A percentile compares a stretch with the other conserved stretches of the same genome.
Conservation (phyloP, 2,113 vertebrate species). For the Malurus melanocephalus region DNA sequence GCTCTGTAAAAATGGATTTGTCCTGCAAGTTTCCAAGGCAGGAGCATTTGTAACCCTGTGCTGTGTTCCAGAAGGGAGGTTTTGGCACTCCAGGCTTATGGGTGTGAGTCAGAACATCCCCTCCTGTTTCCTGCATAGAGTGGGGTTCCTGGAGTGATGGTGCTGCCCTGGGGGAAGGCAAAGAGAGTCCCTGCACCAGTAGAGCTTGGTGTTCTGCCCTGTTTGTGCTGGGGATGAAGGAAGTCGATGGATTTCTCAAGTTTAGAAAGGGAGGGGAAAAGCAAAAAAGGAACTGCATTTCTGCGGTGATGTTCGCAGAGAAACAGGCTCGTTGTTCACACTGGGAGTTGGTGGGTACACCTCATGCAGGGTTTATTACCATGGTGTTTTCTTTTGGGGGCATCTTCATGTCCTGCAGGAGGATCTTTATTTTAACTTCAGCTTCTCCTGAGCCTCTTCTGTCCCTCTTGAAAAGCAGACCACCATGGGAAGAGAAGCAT, state of each 20-base stretch:
- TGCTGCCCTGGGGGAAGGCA: background rate
- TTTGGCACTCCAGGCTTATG: background rate
- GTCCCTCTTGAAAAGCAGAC: background rate
- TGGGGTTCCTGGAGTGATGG: background rate
- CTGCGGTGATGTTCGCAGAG: rapidly evolving
- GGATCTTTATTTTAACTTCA: background rate
- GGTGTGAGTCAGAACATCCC: background rate
- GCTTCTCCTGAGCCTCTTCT: background rate
- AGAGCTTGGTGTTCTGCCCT: rapidly evolving
- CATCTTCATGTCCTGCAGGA: background rate
- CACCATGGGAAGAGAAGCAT: background rate
- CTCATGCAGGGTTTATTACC: background rate
- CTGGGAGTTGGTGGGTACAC: background rate
- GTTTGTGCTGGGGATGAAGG: background rate
- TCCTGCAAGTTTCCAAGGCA: background rate
- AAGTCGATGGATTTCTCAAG: background rate
- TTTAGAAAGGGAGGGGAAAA: background rate
- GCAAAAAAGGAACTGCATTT: background rate
- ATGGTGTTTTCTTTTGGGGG: rapidly evolving
- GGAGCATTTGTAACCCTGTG: background rate
- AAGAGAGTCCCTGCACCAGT: rapidly evolving
- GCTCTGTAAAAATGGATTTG: background rate
- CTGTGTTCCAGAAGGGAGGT: background rate
- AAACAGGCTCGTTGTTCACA: rapidly evolving
- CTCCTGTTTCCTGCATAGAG: rapidly evolving